Conservation (phyloP, 2,888 invertebrate species). For the Tachina grossa region DNA sequence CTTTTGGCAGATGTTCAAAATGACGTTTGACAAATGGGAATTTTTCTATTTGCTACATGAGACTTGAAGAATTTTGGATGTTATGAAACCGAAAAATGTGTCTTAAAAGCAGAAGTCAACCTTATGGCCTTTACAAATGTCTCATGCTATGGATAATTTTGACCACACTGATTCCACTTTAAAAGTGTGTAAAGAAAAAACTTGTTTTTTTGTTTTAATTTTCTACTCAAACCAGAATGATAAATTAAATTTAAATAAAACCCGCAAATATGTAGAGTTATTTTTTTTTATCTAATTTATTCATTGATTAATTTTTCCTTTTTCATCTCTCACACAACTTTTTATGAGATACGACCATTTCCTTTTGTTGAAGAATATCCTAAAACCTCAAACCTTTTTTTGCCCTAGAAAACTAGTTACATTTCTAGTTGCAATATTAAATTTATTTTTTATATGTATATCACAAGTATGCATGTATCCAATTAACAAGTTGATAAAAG, state of each 20-base stretch:
- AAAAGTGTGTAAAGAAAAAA: too few relatives aligned
- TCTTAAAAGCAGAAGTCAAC: too few relatives aligned
- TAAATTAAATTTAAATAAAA: too few relatives aligned
- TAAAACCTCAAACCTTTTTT: background rate
- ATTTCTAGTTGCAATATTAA: background rate
- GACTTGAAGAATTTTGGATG: background rate
- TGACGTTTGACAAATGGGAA: slow-evolving; percentile 50
- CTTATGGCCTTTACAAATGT: too few relatives aligned
- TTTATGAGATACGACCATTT: background rate
- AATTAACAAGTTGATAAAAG: slow-evolving; percentile 46
- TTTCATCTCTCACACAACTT: background rate
- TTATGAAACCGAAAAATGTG: background rate
- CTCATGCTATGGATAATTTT: too few relatives aligned
- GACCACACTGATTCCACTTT: too few relatives aligned
- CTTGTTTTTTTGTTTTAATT: too few relatives aligned
- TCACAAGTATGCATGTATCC: background rate
- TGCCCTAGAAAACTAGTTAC: background rate
- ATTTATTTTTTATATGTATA: background rate
- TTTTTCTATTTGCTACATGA: background rate
- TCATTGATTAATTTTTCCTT: background rate
- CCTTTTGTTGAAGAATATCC: background rate
- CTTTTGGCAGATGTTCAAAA: slow-evolving; percentile 51
- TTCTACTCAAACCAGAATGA: too few relatives aligned
- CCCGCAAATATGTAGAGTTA: background rate
- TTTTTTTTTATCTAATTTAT: background rate